These are phyloP conservation scores for Argynnis bischoffii DNA, from an alignment of 2,888 invertebrate species.

Conservation along the genomic window DNA sequence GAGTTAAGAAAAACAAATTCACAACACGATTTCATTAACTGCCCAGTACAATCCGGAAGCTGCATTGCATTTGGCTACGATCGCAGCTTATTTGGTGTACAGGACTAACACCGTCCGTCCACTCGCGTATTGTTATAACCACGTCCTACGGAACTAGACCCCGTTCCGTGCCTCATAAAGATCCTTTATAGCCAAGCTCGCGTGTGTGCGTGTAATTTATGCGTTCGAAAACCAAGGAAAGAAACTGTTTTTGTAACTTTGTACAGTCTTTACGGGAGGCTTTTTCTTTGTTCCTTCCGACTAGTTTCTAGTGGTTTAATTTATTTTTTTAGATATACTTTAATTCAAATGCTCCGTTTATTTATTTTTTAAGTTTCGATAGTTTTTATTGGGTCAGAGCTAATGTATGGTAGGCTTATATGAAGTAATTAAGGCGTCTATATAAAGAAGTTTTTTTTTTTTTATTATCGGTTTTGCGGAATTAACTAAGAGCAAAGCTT, in stretches of 20 bases:
- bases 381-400: not conserved
- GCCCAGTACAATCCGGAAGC: slow-evolving; percentile 3
- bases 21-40: slow-evolving; percentile 1
- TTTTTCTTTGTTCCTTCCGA: slow-evolving; percentile 22
- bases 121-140: slow-evolving; percentile 58
- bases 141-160: slow-evolving; percentile 52
- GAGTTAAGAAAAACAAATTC: not conserved
- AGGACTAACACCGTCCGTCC: slow-evolving; percentile 36
- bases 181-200: slow-evolving; percentile 57
- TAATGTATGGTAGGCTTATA: too few relatives aligned
- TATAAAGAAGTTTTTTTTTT: too few relatives aligned
- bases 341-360: not conserved
- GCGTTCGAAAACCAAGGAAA: slow-evolving; percentile 49
- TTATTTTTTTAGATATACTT: slow-evolving; percentile 7
- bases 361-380: not conserved
- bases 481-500: too few relatives aligned
- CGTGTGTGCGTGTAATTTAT: slow-evolving; percentile 60
- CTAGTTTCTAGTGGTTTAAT: slow-evolving; percentile 7
- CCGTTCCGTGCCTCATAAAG: slow-evolving; percentile 65
- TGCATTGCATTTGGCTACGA: not conserved
- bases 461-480: too few relatives aligned
- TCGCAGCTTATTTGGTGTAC: not conserved
- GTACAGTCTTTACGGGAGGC: slow-evolving; percentile 23
- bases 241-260: slow-evolving; percentile 42
- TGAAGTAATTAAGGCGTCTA: too few relatives aligned